phyloP scores from a whole-genome alignment of 2,113 vertebrate genomes.

The Dendrocopos noguchii region DNA sequence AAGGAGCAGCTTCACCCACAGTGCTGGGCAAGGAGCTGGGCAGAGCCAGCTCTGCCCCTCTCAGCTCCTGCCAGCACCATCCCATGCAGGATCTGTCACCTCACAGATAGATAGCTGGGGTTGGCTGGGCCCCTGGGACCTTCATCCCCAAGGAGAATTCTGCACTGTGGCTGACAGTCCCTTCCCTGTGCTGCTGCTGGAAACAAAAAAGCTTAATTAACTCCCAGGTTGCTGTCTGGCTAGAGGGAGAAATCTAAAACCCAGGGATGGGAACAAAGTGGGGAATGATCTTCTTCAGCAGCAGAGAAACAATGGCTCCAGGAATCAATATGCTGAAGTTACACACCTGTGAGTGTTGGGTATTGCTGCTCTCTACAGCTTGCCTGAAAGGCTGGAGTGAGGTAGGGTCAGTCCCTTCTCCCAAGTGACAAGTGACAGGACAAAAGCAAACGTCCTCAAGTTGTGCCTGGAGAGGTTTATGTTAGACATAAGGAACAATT shows the following conservation, averaged over 20 bases:
- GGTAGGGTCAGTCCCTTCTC: not conserved
- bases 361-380: not conserved
- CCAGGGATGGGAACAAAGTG: slow-evolving; percentile 50
- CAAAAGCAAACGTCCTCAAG: no score
- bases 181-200: not conserved
- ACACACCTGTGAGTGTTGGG: not conserved
- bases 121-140: not conserved
- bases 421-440: no score
- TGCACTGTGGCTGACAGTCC: not conserved
- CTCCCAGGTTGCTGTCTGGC: slow-evolving; percentile 21
- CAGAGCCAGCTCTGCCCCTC: no score
- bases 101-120: fast-evolving
- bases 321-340: slow-evolving; percentile 52
- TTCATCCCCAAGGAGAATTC: not conserved
- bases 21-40: no score
- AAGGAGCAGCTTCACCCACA: no score
- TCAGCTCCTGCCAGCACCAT: no score
- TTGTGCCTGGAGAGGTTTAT: no score
- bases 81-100: no score
- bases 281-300: slow-evolving; percentile 28
- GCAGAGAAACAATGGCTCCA: not conserved
- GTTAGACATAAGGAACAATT: no score
- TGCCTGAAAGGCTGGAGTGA: not conserved
- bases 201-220: slow-evolving; percentile 68
- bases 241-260: slow-evolving; percentile 61